phyloP scores from a whole-genome alignment of 2,888 invertebrate species.

The Uloborus plumipes region DNA sequence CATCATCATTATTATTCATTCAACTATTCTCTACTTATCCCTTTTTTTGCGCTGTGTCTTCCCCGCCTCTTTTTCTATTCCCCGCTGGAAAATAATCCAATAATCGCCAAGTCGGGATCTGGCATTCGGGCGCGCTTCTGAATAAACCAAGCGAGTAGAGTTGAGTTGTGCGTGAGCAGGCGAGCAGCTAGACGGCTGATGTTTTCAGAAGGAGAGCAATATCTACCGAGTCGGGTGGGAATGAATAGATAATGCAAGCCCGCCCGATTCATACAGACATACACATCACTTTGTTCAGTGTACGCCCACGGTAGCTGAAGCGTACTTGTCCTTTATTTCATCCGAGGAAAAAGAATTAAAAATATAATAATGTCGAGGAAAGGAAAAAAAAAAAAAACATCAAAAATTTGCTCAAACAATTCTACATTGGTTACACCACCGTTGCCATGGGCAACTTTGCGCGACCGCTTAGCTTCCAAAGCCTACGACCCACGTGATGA shows the following conservation, averaged over 20 bases:
- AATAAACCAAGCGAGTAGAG: conserved; percentile 52
- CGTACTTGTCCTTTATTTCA: conserved; percentile 31
- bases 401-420: conserved; percentile 22
- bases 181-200: conserved; percentile 37
- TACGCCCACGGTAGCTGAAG: conserved; percentile 32
- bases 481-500: conserved; percentile 49
- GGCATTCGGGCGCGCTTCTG: conserved; percentile 40
- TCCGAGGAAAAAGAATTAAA: conserved; percentile 25
- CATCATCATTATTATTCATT: conserved; percentile 59
- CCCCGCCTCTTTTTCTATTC: neutral
- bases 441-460: conserved; percentile 64
- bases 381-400: conserved; percentile 29
- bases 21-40: conserved; percentile 6
- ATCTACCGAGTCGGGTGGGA: neutral
- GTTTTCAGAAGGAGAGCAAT: conserved; percentile 15
- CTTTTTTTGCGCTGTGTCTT: conserved; percentile 14
- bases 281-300: conserved; percentile 38
- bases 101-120: conserved; percentile 47
- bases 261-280: conserved; percentile 15
- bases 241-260: neutral
- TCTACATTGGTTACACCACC: conserved; percentile 54
- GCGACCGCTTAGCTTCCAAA: conserved; percentile 59
- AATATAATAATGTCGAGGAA: conserved; percentile 19
- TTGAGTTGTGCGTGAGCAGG: conserved; percentile 46
- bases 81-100: conserved; percentile 53